These are phyloP conservation scores for Corythaixoides concolor DNA, from an alignment of 2,113 vertebrate genomes.

Conservation along the genomic window DNA sequence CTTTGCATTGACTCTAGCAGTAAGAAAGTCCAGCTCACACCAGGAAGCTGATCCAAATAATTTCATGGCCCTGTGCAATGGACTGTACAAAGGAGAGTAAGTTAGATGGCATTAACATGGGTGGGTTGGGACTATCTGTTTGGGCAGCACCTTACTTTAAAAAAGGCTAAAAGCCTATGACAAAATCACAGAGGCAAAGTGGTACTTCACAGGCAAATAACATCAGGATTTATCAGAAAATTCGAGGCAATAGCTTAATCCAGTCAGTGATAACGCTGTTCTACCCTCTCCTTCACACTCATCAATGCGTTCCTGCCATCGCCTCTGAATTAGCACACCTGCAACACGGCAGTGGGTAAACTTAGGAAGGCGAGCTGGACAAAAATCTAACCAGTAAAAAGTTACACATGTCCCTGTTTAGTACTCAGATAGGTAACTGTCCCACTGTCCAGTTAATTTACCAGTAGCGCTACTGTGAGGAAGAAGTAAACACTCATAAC, in stretches of 20 bases:
- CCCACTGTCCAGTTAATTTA: background rate
- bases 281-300: background rate
- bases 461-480: background rate
- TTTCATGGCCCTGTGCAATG: background rate
- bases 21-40: background rate
- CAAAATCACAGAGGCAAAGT: background rate
- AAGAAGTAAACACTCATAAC: background rate
- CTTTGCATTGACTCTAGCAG: background rate
- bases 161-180: background rate
- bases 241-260: background rate
- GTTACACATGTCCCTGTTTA: background rate
- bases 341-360: background rate
- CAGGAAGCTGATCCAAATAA: background rate
- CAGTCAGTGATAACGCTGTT: background rate
- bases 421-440: background rate
- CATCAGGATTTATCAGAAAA: background rate
- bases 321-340: background rate
- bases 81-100: background rate
- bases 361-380: background rate
- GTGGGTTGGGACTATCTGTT: background rate
- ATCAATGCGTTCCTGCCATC: background rate
- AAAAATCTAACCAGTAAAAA: background rate
- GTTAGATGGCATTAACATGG: background rate
- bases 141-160: background rate
- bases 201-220: background rate